Conservation (phyloP, 1,140 invertebrate species). For the Periplaneta americana region DNA sequence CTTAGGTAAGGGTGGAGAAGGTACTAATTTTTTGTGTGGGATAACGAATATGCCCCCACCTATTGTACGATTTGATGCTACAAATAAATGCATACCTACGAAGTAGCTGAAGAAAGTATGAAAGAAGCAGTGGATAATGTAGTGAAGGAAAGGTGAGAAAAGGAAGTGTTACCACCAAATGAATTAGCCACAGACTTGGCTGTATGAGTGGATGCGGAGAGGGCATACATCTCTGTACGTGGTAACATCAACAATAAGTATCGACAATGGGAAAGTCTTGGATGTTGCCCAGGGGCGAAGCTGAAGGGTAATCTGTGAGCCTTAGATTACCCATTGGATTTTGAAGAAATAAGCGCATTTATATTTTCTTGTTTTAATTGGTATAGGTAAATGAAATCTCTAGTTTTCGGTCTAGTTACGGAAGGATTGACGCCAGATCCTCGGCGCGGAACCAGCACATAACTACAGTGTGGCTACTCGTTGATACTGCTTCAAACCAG, state of each 20-base stretch:
- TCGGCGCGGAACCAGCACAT: no score
- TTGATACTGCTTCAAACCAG: no score
- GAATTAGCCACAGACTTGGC: background rate
- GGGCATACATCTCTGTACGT: background rate
- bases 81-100: background rate
- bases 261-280: background rate
- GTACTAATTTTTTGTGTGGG: background rate
- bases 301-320: no score
- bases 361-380: no score
- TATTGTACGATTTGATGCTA: background rate
- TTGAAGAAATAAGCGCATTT: no score
- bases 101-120: background rate
- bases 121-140: background rate
- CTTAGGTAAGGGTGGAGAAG: background rate
- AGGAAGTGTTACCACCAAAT: background rate
- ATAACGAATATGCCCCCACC: background rate
- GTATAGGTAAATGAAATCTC: no score
- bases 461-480: no score
- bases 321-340: no score
- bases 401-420: no score
- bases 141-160: background rate
- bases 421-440: no score
- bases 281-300: no score
- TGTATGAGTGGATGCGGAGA: background rate
- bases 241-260: background rate